Conservation (phyloP, 1,140 invertebrate genomes). For the Diabrotica undecimpunctata region DNA sequence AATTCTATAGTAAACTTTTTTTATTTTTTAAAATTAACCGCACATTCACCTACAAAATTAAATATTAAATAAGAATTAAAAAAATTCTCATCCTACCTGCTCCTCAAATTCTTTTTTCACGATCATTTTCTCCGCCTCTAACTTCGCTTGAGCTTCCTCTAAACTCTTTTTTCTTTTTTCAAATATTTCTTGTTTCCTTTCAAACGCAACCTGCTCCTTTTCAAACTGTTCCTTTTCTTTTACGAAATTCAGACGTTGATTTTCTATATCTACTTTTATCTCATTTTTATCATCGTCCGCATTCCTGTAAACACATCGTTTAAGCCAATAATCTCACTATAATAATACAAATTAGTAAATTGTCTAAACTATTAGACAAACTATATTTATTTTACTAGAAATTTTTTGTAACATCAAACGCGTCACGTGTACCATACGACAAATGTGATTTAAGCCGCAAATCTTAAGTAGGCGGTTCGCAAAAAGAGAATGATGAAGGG, state of each 20-base stretch:
- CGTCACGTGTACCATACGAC: too few relatives aligned
- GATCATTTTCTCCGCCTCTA: slow-evolving; percentile 50
- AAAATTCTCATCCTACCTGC: slow-evolving; percentile 45
- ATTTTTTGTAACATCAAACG: too few relatives aligned
- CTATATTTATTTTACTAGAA: too few relatives aligned
- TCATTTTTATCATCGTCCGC: slow-evolving; percentile 46
- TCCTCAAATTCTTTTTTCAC: slow-evolving; percentile 59
- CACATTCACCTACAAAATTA: too few relatives aligned
- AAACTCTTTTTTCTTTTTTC: slow-evolving; percentile 37
- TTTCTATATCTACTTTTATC: slow-evolving; percentile 50
- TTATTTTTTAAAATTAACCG: too few relatives aligned
- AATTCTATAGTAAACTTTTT: too few relatives aligned
- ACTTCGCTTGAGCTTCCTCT: slow-evolving; percentile 41
- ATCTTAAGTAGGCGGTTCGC: too few relatives aligned
- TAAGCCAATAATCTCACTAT: neutral
- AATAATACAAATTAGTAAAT: too few relatives aligned
- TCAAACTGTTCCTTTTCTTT: slow-evolving; percentile 51
- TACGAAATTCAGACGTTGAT: slow-evolving; percentile 52
- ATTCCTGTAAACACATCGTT: slow-evolving; percentile 26
- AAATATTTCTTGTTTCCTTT: slow-evolving; percentile 48
- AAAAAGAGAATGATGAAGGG: too few relatives aligned
- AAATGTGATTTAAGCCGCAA: too few relatives aligned
- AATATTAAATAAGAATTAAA: neutral
- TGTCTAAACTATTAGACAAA: too few relatives aligned
- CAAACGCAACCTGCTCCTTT: slow-evolving; percentile 49